phyloP scores from a whole-genome alignment of 2,113 vertebrate species.

The Gobio gobio region DNA sequence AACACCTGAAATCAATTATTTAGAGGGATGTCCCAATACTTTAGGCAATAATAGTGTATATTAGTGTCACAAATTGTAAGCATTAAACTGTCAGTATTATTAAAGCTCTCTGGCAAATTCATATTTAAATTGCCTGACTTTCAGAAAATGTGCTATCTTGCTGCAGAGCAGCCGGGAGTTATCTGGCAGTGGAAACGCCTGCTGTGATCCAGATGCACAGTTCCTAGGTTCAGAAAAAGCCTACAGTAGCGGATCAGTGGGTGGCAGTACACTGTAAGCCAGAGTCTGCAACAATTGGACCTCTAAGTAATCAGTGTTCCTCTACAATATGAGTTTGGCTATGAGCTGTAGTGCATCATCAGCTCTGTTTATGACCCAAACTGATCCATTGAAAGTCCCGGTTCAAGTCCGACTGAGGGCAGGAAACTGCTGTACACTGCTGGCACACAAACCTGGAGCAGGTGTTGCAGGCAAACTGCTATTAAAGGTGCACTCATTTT shows the following conservation, averaged over 20 bases:
- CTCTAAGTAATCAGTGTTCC: conserved; percentile 1
- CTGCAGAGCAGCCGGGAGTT: background rate
- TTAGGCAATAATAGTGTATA: no score
- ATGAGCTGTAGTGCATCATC: background rate
- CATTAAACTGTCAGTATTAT: background rate
- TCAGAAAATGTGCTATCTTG: background rate
- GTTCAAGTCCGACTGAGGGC: background rate
- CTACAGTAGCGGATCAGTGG: conserved; percentile 11
- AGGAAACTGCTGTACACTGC: background rate
- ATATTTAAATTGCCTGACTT: background rate
- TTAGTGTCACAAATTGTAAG: background rate
- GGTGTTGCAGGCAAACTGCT: conserved; percentile 11
- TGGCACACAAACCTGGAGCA: background rate
- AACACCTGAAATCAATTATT: no score
- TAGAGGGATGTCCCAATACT: no score
- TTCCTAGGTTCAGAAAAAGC: background rate
- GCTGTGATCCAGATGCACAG: conserved; percentile 4
- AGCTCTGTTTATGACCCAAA: background rate
- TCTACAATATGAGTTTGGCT: conserved; percentile 10
- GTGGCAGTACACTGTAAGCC: background rate
- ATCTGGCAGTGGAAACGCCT: conserved; percentile 5
- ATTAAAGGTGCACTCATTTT: conserved; percentile 7
- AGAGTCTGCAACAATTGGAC: conserved; percentile 12
- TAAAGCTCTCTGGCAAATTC: background rate
- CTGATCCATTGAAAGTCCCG: background rate